Conservation (phyloP, 2,797 vertebrate genomes). For the Naso thynnoides region DNA sequence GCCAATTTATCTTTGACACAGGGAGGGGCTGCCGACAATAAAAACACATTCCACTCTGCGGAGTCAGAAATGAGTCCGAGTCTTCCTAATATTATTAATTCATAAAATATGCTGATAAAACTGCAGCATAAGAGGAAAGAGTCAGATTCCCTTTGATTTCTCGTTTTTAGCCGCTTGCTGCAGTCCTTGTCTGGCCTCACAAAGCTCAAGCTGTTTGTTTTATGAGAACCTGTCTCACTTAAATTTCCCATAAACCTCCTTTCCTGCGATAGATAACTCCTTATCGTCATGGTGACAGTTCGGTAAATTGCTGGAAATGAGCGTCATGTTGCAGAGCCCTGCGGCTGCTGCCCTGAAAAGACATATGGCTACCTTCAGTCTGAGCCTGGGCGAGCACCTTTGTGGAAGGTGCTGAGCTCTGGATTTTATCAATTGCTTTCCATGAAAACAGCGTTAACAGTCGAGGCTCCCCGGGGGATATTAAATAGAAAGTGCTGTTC, state of each 20-base stretch:
- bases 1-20: slow-evolving; percentile 53
- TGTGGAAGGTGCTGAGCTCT: slow-evolving; percentile 40
- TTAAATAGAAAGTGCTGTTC: slow-evolving; percentile 45
- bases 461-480: slow-evolving; percentile 20
- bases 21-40: slow-evolving; percentile 34
- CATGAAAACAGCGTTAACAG: slow-evolving; percentile 31
- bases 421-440: slow-evolving; percentile 59
- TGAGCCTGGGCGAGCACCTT: slow-evolving; percentile 28
- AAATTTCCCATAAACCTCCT: slow-evolving; percentile 51
- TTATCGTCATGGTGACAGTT: slow-evolving; percentile 61
- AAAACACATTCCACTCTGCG: slow-evolving; percentile 58
- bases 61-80: slow-evolving; percentile 32
- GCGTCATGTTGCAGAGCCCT: slow-evolving; percentile 18
- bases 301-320: slow-evolving; percentile 63
- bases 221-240: slow-evolving; percentile 34
- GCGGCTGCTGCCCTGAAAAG: slow-evolving; percentile 22
- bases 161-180: slow-evolving; percentile 17
- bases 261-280: slow-evolving; percentile 68
- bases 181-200: slow-evolving; percentile 21
- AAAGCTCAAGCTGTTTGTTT: slow-evolving; percentile 30
- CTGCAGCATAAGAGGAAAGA: background rate
- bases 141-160: background rate
- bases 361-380: slow-evolving; percentile 32
- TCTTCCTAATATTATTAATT: slow-evolving; percentile 36
- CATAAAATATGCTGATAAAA: slow-evolving; percentile 29